A percentile compares a stretch with the other conserved stretches of the same genome.
These are phyloP conservation scores for Cyclura pinguis DNA, from an alignment of 2,797 vertebrate species.

Conservation along the genomic window DNA sequence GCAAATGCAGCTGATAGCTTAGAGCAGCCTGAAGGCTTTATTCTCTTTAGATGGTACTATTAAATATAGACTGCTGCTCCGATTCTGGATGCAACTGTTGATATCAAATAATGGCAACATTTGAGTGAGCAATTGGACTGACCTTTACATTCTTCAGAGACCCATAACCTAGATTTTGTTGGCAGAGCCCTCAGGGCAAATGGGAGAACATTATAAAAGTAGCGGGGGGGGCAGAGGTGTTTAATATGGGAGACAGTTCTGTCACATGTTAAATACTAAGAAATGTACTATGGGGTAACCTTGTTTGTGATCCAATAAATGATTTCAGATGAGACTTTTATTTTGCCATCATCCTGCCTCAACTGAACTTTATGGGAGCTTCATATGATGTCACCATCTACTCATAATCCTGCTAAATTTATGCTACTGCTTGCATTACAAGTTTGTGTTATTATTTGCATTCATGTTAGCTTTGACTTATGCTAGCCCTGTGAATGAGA, in stretches of 20 bases:
- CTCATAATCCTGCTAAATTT: no score
- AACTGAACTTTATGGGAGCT: no score
- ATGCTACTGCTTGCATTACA: no score
- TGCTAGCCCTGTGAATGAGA: no score
- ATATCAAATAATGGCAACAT: slow-evolving; percentile 1
- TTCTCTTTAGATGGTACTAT: slow-evolving; percentile 31
- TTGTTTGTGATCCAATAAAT: not conserved
- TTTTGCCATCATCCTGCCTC: no score
- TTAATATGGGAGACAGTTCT: not conserved
- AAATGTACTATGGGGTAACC: not conserved
- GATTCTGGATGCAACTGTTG: slow-evolving; percentile 8
- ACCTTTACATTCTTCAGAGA: not conserved
- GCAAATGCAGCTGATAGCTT: slow-evolving; percentile 56
- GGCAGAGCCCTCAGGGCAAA: not conserved
- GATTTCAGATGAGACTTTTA: no score
- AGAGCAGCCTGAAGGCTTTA: slow-evolving; percentile 47
- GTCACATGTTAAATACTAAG: no score
- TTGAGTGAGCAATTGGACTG: slow-evolving; percentile 20
- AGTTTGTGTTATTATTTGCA: no score
- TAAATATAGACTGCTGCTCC: slow-evolving; percentile 45
- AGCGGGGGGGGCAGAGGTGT: not conserved
- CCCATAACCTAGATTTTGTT: not conserved
- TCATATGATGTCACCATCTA: no score
- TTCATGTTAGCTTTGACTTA: no score
- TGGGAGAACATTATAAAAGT: not conserved